Base-by-base conservation (phyloP, 2,797 vertebrate genomes). In the Liparis tanakae region DNA sequence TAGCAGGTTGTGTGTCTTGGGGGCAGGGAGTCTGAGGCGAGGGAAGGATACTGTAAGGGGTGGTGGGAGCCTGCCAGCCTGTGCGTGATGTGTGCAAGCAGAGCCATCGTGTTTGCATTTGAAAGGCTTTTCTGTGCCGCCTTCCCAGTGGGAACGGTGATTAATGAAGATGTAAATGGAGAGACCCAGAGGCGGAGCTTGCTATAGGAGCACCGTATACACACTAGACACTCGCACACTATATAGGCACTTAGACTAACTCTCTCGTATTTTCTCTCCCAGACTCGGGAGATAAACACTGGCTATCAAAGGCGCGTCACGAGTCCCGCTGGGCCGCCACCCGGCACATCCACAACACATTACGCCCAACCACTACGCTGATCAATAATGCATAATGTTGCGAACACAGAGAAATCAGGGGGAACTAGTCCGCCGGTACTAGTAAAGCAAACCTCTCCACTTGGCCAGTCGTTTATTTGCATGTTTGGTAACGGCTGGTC, bases 81-180 rank as follows among this genome's bases (percentile, higher is more conserved):
- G 72, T 67, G 54, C 50, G n/a, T 74, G 74, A 77, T 78, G 82
- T 79, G 74, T 78, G 87, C 59, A 76, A 79, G 75, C 51, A 53
- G 43, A 73, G 64, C 66, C 64, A 70, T 54, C 0, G 66, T 17
- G 73, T 90, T 92, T 90, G 88, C 87, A 90, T 93, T 91, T 89
- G 88, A 93, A 91, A 90, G 88, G 66, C 78, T 88, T 78, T 57
- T 84, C 82, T 82, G 77, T 89, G 81, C 69, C 50, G 44, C 69
- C 72, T 76, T 67, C 85, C 90, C 68, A 14, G 73, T 84, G 89
- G 88, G 85, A 87, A 80, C n/a, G 3, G 78, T 87, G 91, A 93
- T 91, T 91, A 92, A 92, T 90, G 86, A 84, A 88, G 87, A 90
- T 84, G 77, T 88, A 92, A 91, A 87, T 77, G 80, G 68, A 79